Evolutionary conservation across 1,140 invertebrate genomes (phyloP), one percentile per base, ranked within the genome.

Genomic region (Branchinecta lynchi): DNA sequence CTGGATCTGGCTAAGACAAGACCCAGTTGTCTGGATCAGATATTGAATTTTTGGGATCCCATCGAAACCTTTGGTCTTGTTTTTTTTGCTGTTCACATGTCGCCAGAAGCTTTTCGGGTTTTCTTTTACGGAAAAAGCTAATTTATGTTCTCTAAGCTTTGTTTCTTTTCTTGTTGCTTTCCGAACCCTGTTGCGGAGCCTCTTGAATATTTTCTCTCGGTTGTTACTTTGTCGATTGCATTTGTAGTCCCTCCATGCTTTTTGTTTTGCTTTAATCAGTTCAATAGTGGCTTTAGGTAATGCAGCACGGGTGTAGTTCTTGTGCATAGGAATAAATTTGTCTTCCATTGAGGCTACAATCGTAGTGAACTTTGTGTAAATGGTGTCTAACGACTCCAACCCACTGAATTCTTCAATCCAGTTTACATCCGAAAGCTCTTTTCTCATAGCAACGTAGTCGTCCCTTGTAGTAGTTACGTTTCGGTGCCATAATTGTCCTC

Each of bases 381-480:
- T 43, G 44, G 12, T 43, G n/a, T 68, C 67, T 21, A 68, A 15
- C 10, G 67, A 68, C 44, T 68, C 67, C 32, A 43, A 21, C n/a
- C 3, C 67, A 15, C 43, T 15, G 32, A 68, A 68, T 68, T 21
- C 67, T 68, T 32, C n/a, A 68, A 43, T 43, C 67, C 67, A 68
- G 32, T 68, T 68, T 17, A 68, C 32, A 21, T n/a, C 12, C 32
- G 67, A n/a, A 43, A 68, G 67, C 12, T 12, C 12, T 1, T 44
- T 68, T 21, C 32, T 32, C 67, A 68, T 15, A 15, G 32, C 67
- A 32, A 43, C 17, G 32, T 68, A 68, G 45, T 68, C 44, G n/a
- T 3, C 67, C 67, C 44, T 68, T 68, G 32, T 21, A 68, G 32
- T 68, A 68, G 44, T 68, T 68, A 12, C 44, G n/a, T n/a, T n/a